Evolutionary conservation across 2,888 invertebrate species (phyloP), one percentile per base, ranked within the genome.

Genomic region (Anticlea derivata): DNA sequence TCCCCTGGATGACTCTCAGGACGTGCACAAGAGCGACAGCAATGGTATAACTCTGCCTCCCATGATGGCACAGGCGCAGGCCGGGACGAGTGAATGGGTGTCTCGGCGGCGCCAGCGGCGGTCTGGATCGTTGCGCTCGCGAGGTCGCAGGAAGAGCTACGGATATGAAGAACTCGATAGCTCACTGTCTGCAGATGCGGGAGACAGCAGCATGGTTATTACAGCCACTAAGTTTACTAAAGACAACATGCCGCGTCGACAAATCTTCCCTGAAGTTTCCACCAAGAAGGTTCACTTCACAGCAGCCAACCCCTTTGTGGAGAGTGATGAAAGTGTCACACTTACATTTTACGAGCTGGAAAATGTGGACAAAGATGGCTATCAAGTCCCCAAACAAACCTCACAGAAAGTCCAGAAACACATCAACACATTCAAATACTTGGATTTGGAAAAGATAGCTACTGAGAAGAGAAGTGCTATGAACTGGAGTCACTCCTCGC

Each of bases 141-240:
- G 77, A 8, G 63, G 65, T 1, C 80, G 81, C 43, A 75, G 87
- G 48, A 78, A 82, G 69, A 86, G 78, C 57, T 83, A 70, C 20
- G 81, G 75, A 0, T 92, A 92, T 53, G 92, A 92, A 44, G 93
- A 93, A 58, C 73, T 93, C 20, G 92, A 93, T 67, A 92, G 92
- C 58, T 92, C 93, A 0, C 73, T 93, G 33, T 93, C 93, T 0
- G 93, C 93, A 0, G 93, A 92, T 54, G 71, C 88, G 2, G 92
- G 92, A 0, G 93, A 93, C 46, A 73, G 84, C 20, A 92, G 92
- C 39, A 82, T 92, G 30, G 73, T 92, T 7, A 77, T 91, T n/a
- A 93, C 93, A 6, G 91, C 92, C 0, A 81, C 81, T 1, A 92
- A 91, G 64, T 73, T 90, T 56, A 89, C 89, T 0, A 75, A 78